phyloP scores from a whole-genome alignment of 2,888 invertebrate species.

The Pterobdella sp. region DNA sequence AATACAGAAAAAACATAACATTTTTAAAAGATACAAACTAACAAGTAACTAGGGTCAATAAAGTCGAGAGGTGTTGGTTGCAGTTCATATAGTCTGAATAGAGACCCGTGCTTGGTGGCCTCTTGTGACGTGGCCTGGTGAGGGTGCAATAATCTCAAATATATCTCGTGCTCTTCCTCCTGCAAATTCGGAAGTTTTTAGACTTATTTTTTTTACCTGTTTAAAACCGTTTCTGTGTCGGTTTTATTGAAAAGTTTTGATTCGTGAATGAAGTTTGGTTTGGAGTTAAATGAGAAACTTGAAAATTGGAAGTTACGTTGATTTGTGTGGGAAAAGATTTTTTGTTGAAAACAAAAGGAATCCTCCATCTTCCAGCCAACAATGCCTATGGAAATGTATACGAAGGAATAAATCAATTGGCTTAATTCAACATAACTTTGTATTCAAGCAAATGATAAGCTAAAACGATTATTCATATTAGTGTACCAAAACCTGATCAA shows the following conservation, averaged over 20 bases:
- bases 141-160: neutral
- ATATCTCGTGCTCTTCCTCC: neutral
- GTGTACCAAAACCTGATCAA: neutral
- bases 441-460: no score
- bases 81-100: neutral
- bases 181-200: neutral
- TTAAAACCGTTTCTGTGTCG: neutral
- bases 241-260: neutral
- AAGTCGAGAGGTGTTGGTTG: neutral
- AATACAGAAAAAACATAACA: neutral
- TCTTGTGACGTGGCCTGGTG: neutral
- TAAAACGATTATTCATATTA: no score
- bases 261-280: neutral
- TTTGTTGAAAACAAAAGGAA: constrained; percentile 4
- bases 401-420: no score
- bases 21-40: no score
- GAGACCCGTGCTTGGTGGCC: neutral
- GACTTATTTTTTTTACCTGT: neutral
- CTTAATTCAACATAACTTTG: no score
- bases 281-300: neutral
- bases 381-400: neutral
- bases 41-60: neutral
- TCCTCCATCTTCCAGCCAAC: neutral
- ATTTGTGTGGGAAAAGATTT: neutral
- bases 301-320: neutral